Evolutionary conservation across 2,113 vertebrate species (phyloP), one percentile per base, ranked within the genome.

Genomic region (Columba janthina): DNA sequence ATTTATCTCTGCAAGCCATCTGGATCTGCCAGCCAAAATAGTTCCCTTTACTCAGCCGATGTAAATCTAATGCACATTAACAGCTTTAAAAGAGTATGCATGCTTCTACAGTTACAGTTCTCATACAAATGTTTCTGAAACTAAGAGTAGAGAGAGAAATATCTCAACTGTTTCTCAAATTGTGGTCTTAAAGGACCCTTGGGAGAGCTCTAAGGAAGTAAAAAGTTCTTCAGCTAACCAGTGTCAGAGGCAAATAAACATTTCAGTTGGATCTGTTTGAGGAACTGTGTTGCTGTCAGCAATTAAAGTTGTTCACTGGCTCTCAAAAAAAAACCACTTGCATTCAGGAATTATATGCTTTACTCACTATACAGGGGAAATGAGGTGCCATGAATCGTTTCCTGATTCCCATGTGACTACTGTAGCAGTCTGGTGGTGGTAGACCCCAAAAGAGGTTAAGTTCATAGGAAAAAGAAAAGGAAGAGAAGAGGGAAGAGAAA

Each of bases 1-100:
- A 46, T 93, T 67, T 65, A 40, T 66, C 50, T 69, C 69, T 70
- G 29, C 34, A 83, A 80, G 15, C 21, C n/a, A 46, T 77, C 36
- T 53, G 48, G 28, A 64, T 69, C 61, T 86, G 25, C 11, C 48
- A 69, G 50, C 3, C 66, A 65, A 51, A 95, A 50, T 42, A 34
- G 6, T 29, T 67, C 32, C 11, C 6, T 85, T 87, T 46, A n/a
- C 18, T 44, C 61, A 28, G n/a, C 7, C 22, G 20, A 11, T 25
- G 28, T 24, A 72, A 22, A 10, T 26, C 44, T 57, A 13, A n/a
- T 17, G 11, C 19, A 46, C 9, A 46, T 19, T 46, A 46, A 19
- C 44, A 46, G 44, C 44, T 15, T 53, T 44, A 54, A 44, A 3
- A 2, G 9, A 67, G 3, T 9, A 26, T 1, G 0, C n/a, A 19